Percentiles rank a stretch among this genome's conserved stretches.
phyloP scores from a whole-genome alignment of 2,797 vertebrate genomes.

The Synaphobranchus kaupii region DNA sequence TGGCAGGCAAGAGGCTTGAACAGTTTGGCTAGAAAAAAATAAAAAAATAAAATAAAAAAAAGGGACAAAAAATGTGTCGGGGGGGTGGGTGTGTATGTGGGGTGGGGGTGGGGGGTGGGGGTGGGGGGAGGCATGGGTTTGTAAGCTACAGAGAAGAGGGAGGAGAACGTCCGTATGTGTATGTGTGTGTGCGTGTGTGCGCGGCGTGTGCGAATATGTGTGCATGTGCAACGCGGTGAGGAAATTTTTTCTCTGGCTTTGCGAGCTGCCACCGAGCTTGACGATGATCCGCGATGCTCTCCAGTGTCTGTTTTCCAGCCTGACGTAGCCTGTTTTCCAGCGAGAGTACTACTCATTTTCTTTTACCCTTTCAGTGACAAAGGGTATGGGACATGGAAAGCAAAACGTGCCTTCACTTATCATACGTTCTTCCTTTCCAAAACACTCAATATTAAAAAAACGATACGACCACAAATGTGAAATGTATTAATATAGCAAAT shows the following conservation, averaged over 20 bases:
- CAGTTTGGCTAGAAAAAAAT: constrained; percentile 66
- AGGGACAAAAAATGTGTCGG: constrained; percentile 45
- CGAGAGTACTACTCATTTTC: not conserved
- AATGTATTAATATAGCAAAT: not conserved
- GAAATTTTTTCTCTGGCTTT: constrained; percentile 21
- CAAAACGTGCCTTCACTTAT: not conserved
- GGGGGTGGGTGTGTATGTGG: constrained; percentile 34
- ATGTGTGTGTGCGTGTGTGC: constrained; percentile 37
- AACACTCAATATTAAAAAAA: not conserved
- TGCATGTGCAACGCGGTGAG: constrained; percentile 29
- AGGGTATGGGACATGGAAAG: not conserved
- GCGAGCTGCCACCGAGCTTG: constrained; percentile 26
- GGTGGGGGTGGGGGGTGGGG: constrained; percentile 36
- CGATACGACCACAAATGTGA: not conserved
- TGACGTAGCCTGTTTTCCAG: not conserved
- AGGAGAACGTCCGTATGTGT: constrained; percentile 43
- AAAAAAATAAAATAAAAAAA: constrained; percentile 26
- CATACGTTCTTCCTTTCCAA: not conserved
- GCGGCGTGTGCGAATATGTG: constrained; percentile 30
- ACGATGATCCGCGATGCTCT: constrained; percentile 20
- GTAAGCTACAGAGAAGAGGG: constrained; percentile 54
- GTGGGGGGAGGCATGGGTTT: constrained; percentile 43
- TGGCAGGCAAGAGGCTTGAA: constrained; percentile 79
- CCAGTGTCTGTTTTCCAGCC: not conserved
- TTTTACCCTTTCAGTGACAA: not conserved